Evolutionary conservation across 2,113 vertebrate species (phyloP).

Genomic region (Brachirus orientalis): DNA sequence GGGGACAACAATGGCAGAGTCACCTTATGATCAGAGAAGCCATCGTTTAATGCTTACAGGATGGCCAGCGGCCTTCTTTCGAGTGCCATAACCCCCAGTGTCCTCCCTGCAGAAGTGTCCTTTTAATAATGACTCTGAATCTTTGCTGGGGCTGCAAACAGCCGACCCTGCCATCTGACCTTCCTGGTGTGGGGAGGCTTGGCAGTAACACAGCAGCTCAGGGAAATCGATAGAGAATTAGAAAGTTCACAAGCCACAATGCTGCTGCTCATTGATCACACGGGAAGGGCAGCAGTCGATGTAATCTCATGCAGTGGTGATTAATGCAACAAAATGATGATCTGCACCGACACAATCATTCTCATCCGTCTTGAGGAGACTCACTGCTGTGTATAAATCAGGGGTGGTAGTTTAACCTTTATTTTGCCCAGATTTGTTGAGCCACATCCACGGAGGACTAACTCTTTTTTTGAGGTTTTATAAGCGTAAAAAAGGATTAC

Average conservation of each 20-base stretch:
- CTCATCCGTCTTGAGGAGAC: constrained; percentile 9
- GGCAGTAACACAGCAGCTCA: constrained; percentile 23
- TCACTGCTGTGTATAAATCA: constrained; percentile 19
- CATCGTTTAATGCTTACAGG: constrained; percentile 26
- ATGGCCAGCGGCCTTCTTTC: constrained; percentile 3
- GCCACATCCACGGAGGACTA: background rate
- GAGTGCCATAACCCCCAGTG: constrained; percentile 35
- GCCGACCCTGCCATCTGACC: constrained; percentile 64
- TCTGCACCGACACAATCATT: constrained; percentile 30
- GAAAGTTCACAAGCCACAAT: constrained; percentile 57
- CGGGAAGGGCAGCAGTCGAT: constrained; percentile 33
- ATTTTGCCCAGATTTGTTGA: constrained; percentile 2
- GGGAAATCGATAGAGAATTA: constrained; percentile 60
- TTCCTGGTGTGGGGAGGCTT: constrained; percentile 22
- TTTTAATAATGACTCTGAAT: constrained; percentile 70
- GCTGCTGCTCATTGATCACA: constrained; percentile 43
- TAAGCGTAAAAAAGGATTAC: background rate
- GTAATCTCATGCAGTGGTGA: constrained; percentile 43
- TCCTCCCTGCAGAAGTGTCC: constrained; percentile 48
- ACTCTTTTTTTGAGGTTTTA: background rate
- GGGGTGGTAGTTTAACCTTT: background rate
- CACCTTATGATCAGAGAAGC: constrained; percentile 15
- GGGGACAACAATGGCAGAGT: constrained; percentile 27
- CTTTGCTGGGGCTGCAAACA: constrained; percentile 33
- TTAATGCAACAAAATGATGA: constrained; percentile 52